Conservation (phyloP, 2,113 vertebrate species). For the Ciconia stormi region DNA sequence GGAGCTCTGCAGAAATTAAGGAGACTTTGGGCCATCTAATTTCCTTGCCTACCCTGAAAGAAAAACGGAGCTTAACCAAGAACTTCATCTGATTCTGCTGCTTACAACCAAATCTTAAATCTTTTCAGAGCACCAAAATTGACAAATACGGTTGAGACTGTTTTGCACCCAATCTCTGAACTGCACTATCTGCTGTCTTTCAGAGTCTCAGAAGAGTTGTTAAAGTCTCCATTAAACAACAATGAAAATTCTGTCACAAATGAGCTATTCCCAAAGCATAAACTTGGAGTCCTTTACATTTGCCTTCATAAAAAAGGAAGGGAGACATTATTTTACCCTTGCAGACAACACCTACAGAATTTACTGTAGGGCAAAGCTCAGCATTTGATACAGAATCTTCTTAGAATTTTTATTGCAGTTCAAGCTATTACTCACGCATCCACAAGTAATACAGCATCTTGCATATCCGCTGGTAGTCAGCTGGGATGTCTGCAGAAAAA, state of each 20-base stretch:
- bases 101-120: neutral
- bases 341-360: neutral
- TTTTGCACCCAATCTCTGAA: neutral
- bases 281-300: neutral
- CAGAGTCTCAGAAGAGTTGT: neutral
- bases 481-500: constrained; percentile 92
- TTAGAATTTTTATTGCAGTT: neutral
- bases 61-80: neutral
- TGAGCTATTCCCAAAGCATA: neutral
- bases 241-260: neutral
- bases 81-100: neutral
- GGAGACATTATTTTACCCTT: neutral
- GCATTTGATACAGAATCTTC: neutral
- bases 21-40: neutral
- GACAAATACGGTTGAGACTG: neutral
- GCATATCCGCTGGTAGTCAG: constrained; percentile 89
- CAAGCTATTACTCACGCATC: constrained; percentile 86
- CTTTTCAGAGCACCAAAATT: neutral
- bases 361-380: neutral
- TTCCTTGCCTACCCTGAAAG: neutral
- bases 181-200: accelerated
- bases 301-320: neutral
- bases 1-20: neutral
- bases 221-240: neutral
- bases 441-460: constrained; percentile 98